Base-by-base conservation (phyloP, 92 coral and sea anemone species). In the Zoanthus sociatus region DNA sequence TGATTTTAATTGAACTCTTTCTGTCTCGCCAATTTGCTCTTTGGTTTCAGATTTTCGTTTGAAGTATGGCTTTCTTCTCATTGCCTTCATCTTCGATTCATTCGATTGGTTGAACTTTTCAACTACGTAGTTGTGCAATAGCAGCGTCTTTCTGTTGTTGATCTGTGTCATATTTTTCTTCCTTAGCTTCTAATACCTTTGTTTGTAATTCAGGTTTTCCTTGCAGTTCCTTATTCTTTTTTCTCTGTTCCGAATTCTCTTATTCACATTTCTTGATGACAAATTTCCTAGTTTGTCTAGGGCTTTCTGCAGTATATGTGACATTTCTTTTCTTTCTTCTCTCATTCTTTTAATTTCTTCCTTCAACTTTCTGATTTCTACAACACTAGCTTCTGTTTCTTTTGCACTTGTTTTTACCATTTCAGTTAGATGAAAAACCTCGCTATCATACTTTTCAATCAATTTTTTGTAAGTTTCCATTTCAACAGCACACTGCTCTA, bases 261-360 rank as follows among this genome's bases (percentile, higher is more conserved):
- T 82, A 46, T 82, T 82, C 18, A 82, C 21, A 46, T 82, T 82
- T 82, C 86, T 70, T 18, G 21, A 31, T 31, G 86, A 63, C 46
- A 82, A 61, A 61, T 82, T 82, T n/a, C 76, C 72, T 31, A 63
- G 51, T 46, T 82, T 82, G 60, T 76, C 31, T 54, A 76, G 30
- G 16, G 64, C 51, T n/a, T 30, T 76, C 64, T 76, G 81, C 56
- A 76, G 54, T 69, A 9, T 69, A 69, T 69, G 74, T 69, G 74
- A 69, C 74, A 69, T 18, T 69, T 69, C 44, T 69, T 69, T 69
- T 69, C 74, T 69, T 31, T 31, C 74, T 18, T 9, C 74, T 69
- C 44, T 71, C 76, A 71, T 71, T 71, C 76, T 71, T 71, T 71
- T 71, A 71, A 71, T 71, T 71, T 71, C 76, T 71, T 71, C 45